Evolutionary conservation across 2,888 invertebrate species (phyloP).

Genomic region (Sarcophaga subvicina): DNA sequence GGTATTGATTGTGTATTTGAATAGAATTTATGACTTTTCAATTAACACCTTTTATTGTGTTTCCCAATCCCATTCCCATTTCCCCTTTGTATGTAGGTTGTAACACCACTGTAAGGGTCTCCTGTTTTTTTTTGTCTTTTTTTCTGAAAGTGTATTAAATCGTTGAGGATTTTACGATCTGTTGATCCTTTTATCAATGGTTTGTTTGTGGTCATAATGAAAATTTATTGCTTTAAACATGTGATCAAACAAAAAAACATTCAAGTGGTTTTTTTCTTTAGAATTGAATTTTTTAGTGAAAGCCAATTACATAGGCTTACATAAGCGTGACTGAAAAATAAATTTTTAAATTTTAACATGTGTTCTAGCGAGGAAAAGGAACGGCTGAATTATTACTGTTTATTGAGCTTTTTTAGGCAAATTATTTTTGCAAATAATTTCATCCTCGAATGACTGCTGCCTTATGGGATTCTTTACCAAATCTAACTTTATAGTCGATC

Average conservation of each 20-base stretch:
- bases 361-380: too few species aligned
- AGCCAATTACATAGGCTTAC: too few species aligned
- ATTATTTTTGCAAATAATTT: too few species aligned
- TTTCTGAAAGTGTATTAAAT: slow-evolving; percentile 33
- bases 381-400: too few species aligned
- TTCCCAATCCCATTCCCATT: not conserved
- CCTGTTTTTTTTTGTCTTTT: not conserved
- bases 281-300: too few species aligned
- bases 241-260: slow-evolving; percentile 23
- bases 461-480: too few species aligned
- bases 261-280: too few species aligned
- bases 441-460: too few species aligned
- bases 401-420: too few species aligned
- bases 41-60: slow-evolving; percentile 68
- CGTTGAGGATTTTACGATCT: slow-evolving; percentile 54
- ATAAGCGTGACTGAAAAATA: too few species aligned
- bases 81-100: not conserved
- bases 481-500: too few species aligned
- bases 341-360: too few species aligned
- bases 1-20: not conserved
- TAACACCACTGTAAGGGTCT: not conserved
- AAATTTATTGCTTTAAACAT: slow-evolving; percentile 62
- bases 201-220: slow-evolving; percentile 52
- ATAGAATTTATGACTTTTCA: slow-evolving; percentile 67
- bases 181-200: slow-evolving; percentile 43